Conservation (phyloP, 2,888 invertebrate species). For the Oegoconia quadripuncta region DNA sequence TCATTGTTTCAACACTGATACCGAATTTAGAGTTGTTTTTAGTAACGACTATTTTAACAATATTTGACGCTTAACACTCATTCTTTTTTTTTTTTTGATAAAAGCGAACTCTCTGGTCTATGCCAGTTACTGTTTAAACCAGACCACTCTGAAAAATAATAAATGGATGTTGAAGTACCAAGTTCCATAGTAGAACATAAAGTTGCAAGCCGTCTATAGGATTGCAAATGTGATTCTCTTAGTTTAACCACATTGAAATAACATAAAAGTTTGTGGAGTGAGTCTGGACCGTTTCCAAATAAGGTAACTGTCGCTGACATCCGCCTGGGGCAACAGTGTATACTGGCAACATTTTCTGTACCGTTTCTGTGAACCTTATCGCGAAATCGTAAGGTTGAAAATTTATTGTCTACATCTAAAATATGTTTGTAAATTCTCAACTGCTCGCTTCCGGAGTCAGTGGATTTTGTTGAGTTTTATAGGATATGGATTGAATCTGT, state of each 20-base stretch:
- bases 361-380: conserved; percentile 29
- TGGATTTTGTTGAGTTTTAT: conserved; percentile 58
- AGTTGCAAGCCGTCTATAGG: conserved; percentile 32
- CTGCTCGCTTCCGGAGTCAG: conserved; percentile 55
- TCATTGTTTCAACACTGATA: too few species aligned
- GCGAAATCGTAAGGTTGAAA: conserved; percentile 33
- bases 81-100: too few species aligned
- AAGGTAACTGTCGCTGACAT: conserved; percentile 73
- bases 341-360: conserved; percentile 31
- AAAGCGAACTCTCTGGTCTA: too few species aligned
- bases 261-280: conserved; percentile 66
- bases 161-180: background rate
- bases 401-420: conserved; percentile 25
- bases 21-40: too few species aligned
- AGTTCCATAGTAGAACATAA: conserved; percentile 12
- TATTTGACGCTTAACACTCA: too few species aligned
- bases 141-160: too few species aligned
- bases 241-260: conserved; percentile 70
- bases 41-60: too few species aligned
- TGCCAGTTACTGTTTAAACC: too few species aligned
- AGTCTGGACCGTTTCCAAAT: conserved; percentile 72
- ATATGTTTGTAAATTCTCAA: conserved; percentile 39
- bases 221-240: conserved; percentile 49
- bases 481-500: conserved; percentile 61
- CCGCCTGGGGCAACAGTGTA: conserved; percentile 53